Base-by-base conservation (phyloP, 2,888 invertebrate species). In the Lathronympha strigana region DNA sequence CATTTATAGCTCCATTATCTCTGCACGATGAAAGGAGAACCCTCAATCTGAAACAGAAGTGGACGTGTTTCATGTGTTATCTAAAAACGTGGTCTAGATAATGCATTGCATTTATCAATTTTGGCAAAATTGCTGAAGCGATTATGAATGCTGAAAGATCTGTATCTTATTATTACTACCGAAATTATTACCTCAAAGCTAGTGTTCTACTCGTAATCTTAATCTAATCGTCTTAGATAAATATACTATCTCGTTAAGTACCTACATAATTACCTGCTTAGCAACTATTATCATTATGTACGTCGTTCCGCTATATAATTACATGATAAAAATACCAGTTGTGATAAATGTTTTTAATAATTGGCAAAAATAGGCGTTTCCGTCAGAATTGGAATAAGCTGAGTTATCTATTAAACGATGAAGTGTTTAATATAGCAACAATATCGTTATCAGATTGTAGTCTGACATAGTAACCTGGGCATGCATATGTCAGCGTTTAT, bases 221-320 rank as follows among this genome's bases (percentile, higher is more conserved):
- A 66, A 66, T 66, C 60, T 66, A 31, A 66, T 61, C 61, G 23
- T n/a, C 31, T 6, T 4, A 51, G 58, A 66, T 66, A 61, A 49
- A 31, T 13, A 49, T 53, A 60, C 13, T 64, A 38, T 60, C 60
- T 40, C 15, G 45, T 28, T 40, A 61, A 54, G 54, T 40, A n/a
- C n/a, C n/a, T n/a, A n/a, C n/a, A 54, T 54, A 61, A 66, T 66
- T 54, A 66, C 15, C 47, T 11, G 60, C 66, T 31, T 53, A 54
- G 66, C 25, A 66, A 66, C 66, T 28, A 38, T 40, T 53, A 31
- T 13, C 28, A 17, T 11, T 47, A 55, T 33, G 15, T 45, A 9
- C 17, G 19, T 43, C 17, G 49, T 8, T 6, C 23, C 4, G 50
- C 25, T 4, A 23, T 13, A 47, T 28, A 17, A 40, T 40, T 40